A percentile compares a stretch with the other conserved stretches of the same genome.
phyloP scores from a whole-genome alignment of 2,888 invertebrate genomes.

The Pyrochroa serraticornis region DNA sequence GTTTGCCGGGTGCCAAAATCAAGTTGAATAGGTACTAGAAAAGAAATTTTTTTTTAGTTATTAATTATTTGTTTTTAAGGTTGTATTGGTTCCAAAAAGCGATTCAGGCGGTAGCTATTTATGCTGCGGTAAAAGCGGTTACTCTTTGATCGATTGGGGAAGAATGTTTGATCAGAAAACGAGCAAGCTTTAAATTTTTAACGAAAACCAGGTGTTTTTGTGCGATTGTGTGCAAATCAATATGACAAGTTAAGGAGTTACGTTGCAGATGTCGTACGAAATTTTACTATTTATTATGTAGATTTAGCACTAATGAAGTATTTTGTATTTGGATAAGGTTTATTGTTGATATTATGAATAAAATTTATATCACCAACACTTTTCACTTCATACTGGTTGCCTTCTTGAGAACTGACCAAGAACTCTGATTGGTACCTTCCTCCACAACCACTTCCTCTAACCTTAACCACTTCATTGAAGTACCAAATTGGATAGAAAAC shows the following conservation, averaged over 20 bases:
- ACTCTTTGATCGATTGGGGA: not conserved
- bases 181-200: not conserved
- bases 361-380: constrained; percentile 1
- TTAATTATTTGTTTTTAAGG: constrained; percentile 44
- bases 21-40: constrained; percentile 67
- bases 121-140: constrained; percentile 40
- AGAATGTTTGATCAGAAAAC: not conserved
- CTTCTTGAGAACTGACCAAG: no score
- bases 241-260: constrained; percentile 6
- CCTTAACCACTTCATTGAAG: no score
- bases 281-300: constrained; percentile 11
- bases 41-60: not conserved
- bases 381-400: no score
- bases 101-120: constrained; percentile 66
- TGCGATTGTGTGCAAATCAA: not conserved
- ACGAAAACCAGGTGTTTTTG: constrained; percentile 2
- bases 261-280: not conserved
- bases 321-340: constrained; percentile 13
- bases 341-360: constrained; percentile 8
- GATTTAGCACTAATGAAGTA: constrained; percentile 11
- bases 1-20: constrained; percentile 67
- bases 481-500: no score
- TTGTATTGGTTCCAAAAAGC: constrained; percentile 72
- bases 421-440: no score
- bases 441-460: no score